These are phyloP conservation scores for Regulus satrapa DNA, from an alignment of 2,113 vertebrate genomes.

Conservation along the genomic window DNA sequence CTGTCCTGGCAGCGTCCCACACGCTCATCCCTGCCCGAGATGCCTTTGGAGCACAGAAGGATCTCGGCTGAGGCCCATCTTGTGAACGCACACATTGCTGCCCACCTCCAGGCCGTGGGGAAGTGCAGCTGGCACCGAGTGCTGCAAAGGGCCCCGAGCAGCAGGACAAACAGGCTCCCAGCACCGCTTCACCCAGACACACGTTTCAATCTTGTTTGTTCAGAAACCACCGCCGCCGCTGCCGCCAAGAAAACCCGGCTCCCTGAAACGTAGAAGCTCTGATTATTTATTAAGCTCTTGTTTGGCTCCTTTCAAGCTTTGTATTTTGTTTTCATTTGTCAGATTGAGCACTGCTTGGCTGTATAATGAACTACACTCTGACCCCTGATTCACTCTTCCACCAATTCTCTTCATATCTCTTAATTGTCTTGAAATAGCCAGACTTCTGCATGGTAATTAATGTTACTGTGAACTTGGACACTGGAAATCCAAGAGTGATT, in stretches of 20 bases:
- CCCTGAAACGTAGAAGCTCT: neutral
- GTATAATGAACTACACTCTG: constrained; percentile 54
- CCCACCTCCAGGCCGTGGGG: neutral
- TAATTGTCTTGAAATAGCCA: constrained; percentile 26
- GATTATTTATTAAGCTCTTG: constrained; percentile 57
- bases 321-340: constrained; percentile 61
- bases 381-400: constrained; percentile 73
- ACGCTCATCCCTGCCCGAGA: rapidly evolving
- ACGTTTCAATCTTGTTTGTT: constrained; percentile 69
- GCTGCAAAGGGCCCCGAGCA: neutral
- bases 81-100: neutral
- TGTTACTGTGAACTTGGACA: neutral
- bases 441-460: neutral
- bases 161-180: constrained; percentile 28
- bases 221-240: neutral
- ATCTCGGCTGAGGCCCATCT: neutral
- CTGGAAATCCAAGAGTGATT: neutral
- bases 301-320: constrained; percentile 38
- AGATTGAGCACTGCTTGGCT: constrained; percentile 13
- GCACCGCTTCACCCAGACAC: neutral
- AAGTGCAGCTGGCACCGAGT: neutral
- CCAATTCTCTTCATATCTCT: constrained; percentile 68
- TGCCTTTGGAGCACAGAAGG: neutral
- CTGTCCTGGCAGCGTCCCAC: neutral
- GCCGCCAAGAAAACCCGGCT: constrained; percentile 51